phyloP scores from a whole-genome alignment of 2,113 vertebrate species.

The Cavia porcellus region DNA sequence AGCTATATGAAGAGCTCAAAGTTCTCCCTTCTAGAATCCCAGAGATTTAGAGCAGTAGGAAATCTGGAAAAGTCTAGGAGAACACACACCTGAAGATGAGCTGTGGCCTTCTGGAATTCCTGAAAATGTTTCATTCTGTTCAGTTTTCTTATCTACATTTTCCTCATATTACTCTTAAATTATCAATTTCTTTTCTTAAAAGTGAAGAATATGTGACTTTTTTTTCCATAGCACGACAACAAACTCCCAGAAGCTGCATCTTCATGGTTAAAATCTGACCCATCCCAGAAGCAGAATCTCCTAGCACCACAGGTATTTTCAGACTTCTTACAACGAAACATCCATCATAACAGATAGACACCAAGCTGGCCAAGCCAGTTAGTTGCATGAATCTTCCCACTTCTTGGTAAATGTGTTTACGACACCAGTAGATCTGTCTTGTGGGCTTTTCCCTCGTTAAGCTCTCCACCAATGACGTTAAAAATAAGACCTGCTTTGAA shows the following conservation, averaged over 20 bases:
- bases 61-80: neutral
- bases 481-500: neutral
- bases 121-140: neutral
- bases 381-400: neutral
- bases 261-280: constrained; percentile 72
- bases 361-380: neutral
- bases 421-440: neutral
- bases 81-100: neutral
- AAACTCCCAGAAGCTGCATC: constrained; percentile 71
- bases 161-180: neutral
- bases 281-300: constrained; percentile 76
- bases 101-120: neutral
- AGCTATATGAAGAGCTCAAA: neutral
- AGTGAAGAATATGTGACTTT: constrained; percentile 25
- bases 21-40: neutral
- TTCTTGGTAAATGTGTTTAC: neutral
- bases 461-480: neutral
- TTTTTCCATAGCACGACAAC: constrained; percentile 57
- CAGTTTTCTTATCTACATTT: neutral
- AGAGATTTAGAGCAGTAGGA: neutral
- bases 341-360: neutral
- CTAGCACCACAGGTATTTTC: constrained; percentile 75
- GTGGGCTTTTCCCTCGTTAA: neutral
- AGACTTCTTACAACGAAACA: constrained; percentile 17
- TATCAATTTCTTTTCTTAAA: neutral